Conservation (phyloP, 1,140 invertebrate genomes). For the Pinna nobilis region DNA sequence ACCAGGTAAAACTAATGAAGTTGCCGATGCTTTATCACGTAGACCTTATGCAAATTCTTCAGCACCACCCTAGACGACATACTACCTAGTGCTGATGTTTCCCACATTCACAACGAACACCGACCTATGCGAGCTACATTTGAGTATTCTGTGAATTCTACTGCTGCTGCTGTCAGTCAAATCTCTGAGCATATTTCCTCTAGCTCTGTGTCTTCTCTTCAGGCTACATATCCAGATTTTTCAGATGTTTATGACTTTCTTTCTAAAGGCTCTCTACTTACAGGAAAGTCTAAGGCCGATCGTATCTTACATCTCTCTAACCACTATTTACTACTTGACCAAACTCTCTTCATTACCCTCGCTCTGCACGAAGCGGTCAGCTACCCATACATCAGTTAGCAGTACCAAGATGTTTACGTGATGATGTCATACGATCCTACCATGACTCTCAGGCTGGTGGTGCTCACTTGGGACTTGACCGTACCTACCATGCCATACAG, state of each 20-base stretch:
- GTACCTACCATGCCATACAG: conserved; percentile 2
- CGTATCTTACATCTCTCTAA: conserved; percentile 25
- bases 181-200: not conserved
- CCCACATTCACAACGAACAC: too few species aligned
- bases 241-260: not conserved
- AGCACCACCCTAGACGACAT: not conserved
- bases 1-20: conserved; percentile 14
- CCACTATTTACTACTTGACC: not conserved
- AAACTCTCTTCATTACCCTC: not conserved
- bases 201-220: not conserved
- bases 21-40: conserved; percentile 26
- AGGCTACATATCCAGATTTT: not conserved
- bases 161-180: not conserved
- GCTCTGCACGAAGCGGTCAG: not conserved
- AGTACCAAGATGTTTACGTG: conserved; percentile 23
- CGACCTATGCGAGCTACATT: not conserved
- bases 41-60: not conserved
- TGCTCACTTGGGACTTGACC: conserved; percentile 30
- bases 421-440: conserved; percentile 22
- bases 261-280: not conserved
- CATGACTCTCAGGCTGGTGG: conserved; percentile 38
- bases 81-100: not conserved
- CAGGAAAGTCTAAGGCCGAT: conserved; percentile 15
- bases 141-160: not conserved
- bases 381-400: conserved; percentile 31